Base-by-base conservation (phyloP, 2,113 vertebrate genomes). In the Lophius piscatorius region DNA sequence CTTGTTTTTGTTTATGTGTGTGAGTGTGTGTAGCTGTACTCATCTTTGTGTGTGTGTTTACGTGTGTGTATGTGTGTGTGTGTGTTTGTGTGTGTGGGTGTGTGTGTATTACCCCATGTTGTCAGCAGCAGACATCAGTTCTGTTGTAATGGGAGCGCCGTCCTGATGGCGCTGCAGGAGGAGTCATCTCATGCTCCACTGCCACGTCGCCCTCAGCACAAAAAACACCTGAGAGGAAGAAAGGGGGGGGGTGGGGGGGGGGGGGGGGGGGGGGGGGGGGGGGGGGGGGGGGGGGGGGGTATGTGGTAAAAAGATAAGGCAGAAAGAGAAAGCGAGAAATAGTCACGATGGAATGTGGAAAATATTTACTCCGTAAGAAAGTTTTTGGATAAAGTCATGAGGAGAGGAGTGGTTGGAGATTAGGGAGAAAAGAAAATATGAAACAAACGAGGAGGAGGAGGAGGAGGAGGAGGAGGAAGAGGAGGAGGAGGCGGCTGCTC, bases 121-220 rank as follows among this genome's bases (percentile, higher is more conserved):
- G 55, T 69, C 57, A 76, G 42, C 76, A 61, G 57, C 42, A 31
- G 64, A 52, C 38, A 46, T 78, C 70, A 67, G 70, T 40, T 9
- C 24, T 44, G 50, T 28, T 66, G 66, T 65, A 73, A 75, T 51
- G 38, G 63, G 48, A 51, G 21, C 7, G 55, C 48, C 70, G 74
- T 46, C 65, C 21, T 63, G 9, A 9, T 81, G 59, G 55, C 28
- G 40, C 74, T 63, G 60, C 44, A 39, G 54, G 71, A 47, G n/a
- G 45, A 28, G 57, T 64, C 52, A 51, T 80, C 42, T 39, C 28
- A 21, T 13, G 54, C 69, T 76, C 9, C 58, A 44, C 50, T 17
- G 10, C 47, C 9, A 34, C 22, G 40, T 68, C 49, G 29, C 14
- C 36, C 13, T 9, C 48, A 58, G 67, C 36, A 44, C 14, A 42